These are phyloP conservation scores for Drosophila pegasa DNA, from an alignment of 2,888 invertebrate species.

Conservation along the genomic window DNA sequence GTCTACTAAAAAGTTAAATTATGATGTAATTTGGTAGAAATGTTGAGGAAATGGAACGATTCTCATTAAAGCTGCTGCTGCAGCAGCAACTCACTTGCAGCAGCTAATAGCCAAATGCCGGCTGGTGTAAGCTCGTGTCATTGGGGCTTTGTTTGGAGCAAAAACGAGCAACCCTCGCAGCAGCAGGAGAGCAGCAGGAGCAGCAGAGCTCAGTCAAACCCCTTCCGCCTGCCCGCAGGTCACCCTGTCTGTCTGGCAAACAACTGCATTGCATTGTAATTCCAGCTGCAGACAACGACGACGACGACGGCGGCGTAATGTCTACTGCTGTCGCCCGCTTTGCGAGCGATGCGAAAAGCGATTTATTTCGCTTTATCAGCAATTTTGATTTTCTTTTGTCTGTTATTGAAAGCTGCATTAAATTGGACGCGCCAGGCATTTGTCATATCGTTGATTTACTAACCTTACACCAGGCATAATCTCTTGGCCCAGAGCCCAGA, in stretches of 20 bases:
- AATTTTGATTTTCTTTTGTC: slow-evolving; percentile 64
- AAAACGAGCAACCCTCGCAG: slow-evolving; percentile 48
- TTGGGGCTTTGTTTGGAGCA: slow-evolving; percentile 13
- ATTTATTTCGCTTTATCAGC: slow-evolving; percentile 77
- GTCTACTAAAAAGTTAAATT: neutral
- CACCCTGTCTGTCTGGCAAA: slow-evolving; percentile 32
- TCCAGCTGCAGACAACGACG: slow-evolving; percentile 49
- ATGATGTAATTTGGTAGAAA: neutral
- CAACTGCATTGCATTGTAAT: slow-evolving; percentile 59
- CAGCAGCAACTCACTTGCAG: neutral
- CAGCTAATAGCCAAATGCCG: neutral
- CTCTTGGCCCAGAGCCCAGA: slow-evolving; percentile 48
- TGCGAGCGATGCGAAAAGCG: slow-evolving; percentile 52
- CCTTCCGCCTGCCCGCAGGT: slow-evolving; percentile 7
- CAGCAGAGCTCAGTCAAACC: slow-evolving; percentile 23
- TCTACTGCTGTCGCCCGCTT: slow-evolving; percentile 45
- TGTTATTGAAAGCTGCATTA: slow-evolving; percentile 57
- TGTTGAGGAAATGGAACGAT: too few relatives aligned
- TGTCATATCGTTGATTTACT: slow-evolving; percentile 78
- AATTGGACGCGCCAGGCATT: slow-evolving; percentile 53
- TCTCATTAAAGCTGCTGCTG: neutral
- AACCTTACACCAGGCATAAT: slow-evolving; percentile 71
- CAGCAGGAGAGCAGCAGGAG: neutral
- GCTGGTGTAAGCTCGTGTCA: slow-evolving; percentile 32
- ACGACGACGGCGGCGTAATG: slow-evolving; percentile 51